phyloP scores from a whole-genome alignment of 2,888 invertebrate genomes.

The Petrophora chlorosata region DNA sequence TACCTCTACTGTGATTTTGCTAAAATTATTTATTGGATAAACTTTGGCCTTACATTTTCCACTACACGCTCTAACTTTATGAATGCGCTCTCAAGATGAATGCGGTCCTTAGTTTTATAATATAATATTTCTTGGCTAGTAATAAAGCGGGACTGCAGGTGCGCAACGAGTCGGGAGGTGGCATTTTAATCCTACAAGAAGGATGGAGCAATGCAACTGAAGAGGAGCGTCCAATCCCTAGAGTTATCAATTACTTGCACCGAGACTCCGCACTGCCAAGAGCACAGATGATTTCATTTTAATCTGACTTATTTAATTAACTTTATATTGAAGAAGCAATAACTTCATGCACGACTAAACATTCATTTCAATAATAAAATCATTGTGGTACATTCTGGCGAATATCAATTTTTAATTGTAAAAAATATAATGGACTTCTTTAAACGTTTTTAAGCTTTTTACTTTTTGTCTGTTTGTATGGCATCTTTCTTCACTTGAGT shows the following conservation, averaged over 20 bases:
- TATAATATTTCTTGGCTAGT: slow-evolving; percentile 38
- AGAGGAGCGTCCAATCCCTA: slow-evolving; percentile 40
- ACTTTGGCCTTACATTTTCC: not conserved
- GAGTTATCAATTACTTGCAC: slow-evolving; percentile 49
- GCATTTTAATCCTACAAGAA: slow-evolving; percentile 58
- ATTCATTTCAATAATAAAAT: slow-evolving; percentile 18
- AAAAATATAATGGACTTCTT: slow-evolving; percentile 20
- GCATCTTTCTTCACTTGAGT: slow-evolving; percentile 27
- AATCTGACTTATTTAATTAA: slow-evolving; percentile 32
- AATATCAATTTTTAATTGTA: slow-evolving; percentile 16
- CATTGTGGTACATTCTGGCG: slow-evolving; percentile 8
- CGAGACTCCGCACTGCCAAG: slow-evolving; percentile 8
- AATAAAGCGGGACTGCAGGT: slow-evolving; percentile 53
- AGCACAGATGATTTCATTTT: slow-evolving; percentile 9
- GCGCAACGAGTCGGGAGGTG: slow-evolving; percentile 41
- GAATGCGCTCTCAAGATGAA: slow-evolving; percentile 7
- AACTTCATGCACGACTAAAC: slow-evolving; percentile 24
- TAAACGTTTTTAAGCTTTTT: slow-evolving; percentile 15
- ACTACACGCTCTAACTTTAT: not conserved
- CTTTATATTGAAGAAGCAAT: slow-evolving; percentile 16
- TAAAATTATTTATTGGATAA: not conserved
- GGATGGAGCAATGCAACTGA: slow-evolving; percentile 47
- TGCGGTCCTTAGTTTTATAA: slow-evolving; percentile 27
- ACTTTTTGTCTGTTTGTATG: slow-evolving; percentile 14
- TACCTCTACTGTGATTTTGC: too few relatives aligned